Evolutionary conservation across 2,797 vertebrate genomes (phyloP).

Genomic region (Sphaeramia orbicularis): DNA sequence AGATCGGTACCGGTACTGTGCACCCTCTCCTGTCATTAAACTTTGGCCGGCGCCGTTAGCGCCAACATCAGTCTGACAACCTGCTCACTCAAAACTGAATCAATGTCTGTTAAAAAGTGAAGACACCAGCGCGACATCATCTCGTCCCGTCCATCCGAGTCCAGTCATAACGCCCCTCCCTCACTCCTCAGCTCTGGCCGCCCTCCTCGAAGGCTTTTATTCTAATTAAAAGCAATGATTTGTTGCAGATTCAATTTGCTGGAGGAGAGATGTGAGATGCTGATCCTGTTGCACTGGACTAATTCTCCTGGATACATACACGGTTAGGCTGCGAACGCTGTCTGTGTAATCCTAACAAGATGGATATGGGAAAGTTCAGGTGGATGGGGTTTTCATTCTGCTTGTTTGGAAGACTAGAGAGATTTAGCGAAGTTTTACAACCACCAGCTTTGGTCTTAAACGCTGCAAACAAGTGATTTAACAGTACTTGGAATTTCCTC

Average conservation of each 20-base stretch:
- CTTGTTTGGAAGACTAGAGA: background rate
- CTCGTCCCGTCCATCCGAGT: conserved; percentile 49
- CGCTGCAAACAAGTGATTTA: too few relatives aligned
- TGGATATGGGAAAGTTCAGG: conserved; percentile 19
- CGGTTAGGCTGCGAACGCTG: conserved; percentile 60
- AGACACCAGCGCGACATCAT: conserved; percentile 66
- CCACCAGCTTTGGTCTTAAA: too few relatives aligned
- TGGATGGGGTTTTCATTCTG: background rate
- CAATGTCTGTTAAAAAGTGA: conserved; percentile 64
- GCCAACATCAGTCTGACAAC: conserved; percentile 41
- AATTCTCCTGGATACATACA: conserved; percentile 69
- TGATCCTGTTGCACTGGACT: conserved; percentile 79
- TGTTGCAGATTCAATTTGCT: conserved; percentile 85
- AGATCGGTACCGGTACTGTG: too few relatives aligned
- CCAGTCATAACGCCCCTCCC: conserved; percentile 18
- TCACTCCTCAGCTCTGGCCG: conserved; percentile 55
- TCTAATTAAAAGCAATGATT: conserved; percentile 93
- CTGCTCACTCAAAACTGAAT: conserved; percentile 67
- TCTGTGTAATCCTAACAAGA: conserved; percentile 44
- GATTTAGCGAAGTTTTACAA: too few relatives aligned
- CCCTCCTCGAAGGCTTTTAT: conserved; percentile 87
- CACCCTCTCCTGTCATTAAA: conserved; percentile 40
- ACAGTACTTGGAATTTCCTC: too few relatives aligned
- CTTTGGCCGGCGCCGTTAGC: conserved; percentile 32
- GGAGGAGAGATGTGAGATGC: conserved; percentile 81